These are phyloP conservation scores for Drepana falcataria DNA, from an alignment of 2,888 invertebrate species.

Conservation along the genomic window DNA sequence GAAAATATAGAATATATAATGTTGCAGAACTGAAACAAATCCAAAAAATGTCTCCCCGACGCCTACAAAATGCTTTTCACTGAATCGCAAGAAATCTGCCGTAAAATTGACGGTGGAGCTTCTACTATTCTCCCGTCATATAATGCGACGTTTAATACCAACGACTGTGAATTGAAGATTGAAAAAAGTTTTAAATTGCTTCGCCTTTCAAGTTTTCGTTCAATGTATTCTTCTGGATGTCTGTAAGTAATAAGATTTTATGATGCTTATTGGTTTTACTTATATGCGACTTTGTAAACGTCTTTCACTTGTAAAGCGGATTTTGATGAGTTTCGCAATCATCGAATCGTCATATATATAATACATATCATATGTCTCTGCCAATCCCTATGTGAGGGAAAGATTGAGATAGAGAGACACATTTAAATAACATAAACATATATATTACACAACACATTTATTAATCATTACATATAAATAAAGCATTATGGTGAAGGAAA, in stretches of 20 bases:
- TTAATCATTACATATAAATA: too few relatives aligned
- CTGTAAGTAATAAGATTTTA: background rate
- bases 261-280: too few relatives aligned
- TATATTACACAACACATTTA: too few relatives aligned
- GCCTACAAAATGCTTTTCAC: constrained; percentile 12
- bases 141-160: constrained; percentile 16
- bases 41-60: background rate
- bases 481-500: too few relatives aligned
- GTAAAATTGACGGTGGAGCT: constrained; percentile 66
- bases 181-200: constrained; percentile 17
- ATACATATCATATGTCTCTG: too few relatives aligned
- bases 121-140: constrained; percentile 46
- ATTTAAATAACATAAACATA: too few relatives aligned
- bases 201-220: background rate
- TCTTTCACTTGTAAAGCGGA: too few relatives aligned
- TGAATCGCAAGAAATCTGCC: constrained; percentile 61
- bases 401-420: too few relatives aligned
- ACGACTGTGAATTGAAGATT: constrained; percentile 50
- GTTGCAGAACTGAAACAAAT: background rate
- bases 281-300: too few relatives aligned
- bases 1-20: background rate
- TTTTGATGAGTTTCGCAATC: too few relatives aligned
- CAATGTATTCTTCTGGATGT: background rate
- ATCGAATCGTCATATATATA: too few relatives aligned
- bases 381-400: too few relatives aligned